These are phyloP conservation scores for Latheticus oryzae DNA, from an alignment of 2,888 invertebrate genomes.

Conservation along the genomic window DNA sequence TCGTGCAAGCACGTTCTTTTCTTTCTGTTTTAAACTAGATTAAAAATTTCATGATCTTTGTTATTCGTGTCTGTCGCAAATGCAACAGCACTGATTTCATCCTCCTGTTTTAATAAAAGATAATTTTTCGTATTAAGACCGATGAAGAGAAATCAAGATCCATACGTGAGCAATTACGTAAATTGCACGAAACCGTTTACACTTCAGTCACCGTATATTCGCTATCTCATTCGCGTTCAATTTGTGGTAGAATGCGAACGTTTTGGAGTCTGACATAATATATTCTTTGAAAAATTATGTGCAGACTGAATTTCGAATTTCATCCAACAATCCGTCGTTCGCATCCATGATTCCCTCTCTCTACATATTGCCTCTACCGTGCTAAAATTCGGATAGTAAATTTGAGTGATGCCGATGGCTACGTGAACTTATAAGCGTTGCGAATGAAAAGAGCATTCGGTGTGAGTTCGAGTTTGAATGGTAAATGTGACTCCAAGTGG, in stretches of 20 bases:
- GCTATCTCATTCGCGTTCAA: slow-evolving; percentile 1
- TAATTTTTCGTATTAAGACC: slow-evolving; percentile 1
- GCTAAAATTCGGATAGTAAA: slow-evolving; percentile 41
- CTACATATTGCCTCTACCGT: slow-evolving; percentile 41
- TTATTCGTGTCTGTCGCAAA: slow-evolving; percentile 3
- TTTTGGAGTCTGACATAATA: slow-evolving; percentile 9
- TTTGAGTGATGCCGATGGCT: slow-evolving; percentile 35
- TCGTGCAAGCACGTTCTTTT: slow-evolving; percentile 16
- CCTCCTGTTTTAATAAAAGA: slow-evolving; percentile 10
- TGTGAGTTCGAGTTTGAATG: slow-evolving; percentile 47
- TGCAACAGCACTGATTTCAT: slow-evolving; percentile 6
- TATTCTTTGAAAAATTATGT: slow-evolving; percentile 34
- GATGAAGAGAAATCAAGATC: not conserved
- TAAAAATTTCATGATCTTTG: slow-evolving; percentile 18
- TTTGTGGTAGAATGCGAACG: slow-evolving; percentile 12
- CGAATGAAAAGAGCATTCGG: slow-evolving; percentile 48
- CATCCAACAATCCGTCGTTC: slow-evolving; percentile 21
- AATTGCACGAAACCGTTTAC: slow-evolving; percentile 13
- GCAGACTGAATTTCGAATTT: slow-evolving; percentile 25
- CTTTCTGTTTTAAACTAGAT: slow-evolving; percentile 10
- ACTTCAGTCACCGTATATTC: slow-evolving; percentile 8
- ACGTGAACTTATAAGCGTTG: slow-evolving; percentile 52
- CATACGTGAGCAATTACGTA: slow-evolving; percentile 16
- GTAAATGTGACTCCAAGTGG: slow-evolving; percentile 53
- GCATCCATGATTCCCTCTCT: slow-evolving; percentile 30